A percentile compares a stretch with the other conserved stretches of the same genome.
These are phyloP conservation scores for Stichopus chloronotus DNA, from an alignment of 35 echinoderm and acorn worm species.

Conservation along the genomic window DNA sequence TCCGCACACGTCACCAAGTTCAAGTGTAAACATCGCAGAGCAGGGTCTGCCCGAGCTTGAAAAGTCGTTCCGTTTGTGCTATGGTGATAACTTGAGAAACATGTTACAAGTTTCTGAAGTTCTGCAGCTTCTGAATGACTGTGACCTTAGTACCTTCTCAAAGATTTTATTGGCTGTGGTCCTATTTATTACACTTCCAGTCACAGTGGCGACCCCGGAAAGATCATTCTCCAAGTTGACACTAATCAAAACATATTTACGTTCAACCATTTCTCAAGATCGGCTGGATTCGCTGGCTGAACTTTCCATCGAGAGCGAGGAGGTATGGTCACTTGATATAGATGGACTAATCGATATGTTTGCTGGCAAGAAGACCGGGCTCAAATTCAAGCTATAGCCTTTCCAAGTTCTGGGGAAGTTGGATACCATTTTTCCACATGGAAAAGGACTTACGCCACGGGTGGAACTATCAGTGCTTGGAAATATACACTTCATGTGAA, in stretches of 20 bases:
- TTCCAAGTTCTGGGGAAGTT: too few relatives aligned
- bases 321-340: background rate
- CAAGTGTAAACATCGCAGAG: background rate
- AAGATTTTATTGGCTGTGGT: slow-evolving; percentile 32
- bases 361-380: background rate
- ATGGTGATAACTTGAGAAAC: slow-evolving; percentile 31
- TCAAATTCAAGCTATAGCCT: background rate
- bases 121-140: slow-evolving; percentile 50
- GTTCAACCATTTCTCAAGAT: too few relatives aligned
- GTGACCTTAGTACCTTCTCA: slow-evolving; percentile 23
- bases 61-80: slow-evolving; percentile 38
- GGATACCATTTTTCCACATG: too few relatives aligned
- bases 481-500: too few relatives aligned
- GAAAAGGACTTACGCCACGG: too few relatives aligned
- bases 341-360: slow-evolving; percentile 22
- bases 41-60: background rate
- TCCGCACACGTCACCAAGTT: background rate
- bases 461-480: too few relatives aligned
- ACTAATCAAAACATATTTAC: slow-evolving; percentile 29
- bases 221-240: slow-evolving; percentile 51
- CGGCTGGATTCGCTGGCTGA: too few relatives aligned
- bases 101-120: slow-evolving; percentile 57
- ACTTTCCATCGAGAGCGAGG: background rate
- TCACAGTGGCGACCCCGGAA: slow-evolving; percentile 48
- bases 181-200: slow-evolving; percentile 39